These are phyloP conservation scores for Pristionchus japonicus DNA, from an alignment of 2,888 invertebrate genomes.

Conservation along the genomic window DNA sequence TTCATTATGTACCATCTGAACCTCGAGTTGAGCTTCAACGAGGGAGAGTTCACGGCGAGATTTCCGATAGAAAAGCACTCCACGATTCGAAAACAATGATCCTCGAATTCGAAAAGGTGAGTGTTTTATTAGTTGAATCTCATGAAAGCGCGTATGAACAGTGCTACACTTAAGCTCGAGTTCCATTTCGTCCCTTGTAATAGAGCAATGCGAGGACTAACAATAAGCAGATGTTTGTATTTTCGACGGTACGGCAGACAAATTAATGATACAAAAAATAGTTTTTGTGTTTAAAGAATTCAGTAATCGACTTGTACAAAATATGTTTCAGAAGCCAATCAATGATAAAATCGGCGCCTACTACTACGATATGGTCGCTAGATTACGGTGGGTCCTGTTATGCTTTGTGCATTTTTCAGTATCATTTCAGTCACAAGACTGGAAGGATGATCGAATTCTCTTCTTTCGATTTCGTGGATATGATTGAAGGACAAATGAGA, in stretches of 20 bases:
- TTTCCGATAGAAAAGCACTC: not conserved
- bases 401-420: no score
- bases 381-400: not conserved
- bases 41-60: not conserved
- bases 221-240: no score
- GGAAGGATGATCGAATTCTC: not conserved
- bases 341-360: not conserved
- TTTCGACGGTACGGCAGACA: no score
- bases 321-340: no score
- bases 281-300: no score
- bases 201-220: no score
- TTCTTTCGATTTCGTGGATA: not conserved
- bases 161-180: no score
- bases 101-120: not conserved
- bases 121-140: no score
- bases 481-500: not conserved
- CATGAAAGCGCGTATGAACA: no score
- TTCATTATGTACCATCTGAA: not conserved
- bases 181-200: no score
- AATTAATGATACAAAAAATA: no score
- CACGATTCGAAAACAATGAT: not conserved
- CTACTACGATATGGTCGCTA: not conserved
- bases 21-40: not conserved
- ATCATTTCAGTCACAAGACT: not conserved
- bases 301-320: no score